Base-by-base conservation (phyloP, 2,797 vertebrate species). In the Parambassis ranga region DNA sequence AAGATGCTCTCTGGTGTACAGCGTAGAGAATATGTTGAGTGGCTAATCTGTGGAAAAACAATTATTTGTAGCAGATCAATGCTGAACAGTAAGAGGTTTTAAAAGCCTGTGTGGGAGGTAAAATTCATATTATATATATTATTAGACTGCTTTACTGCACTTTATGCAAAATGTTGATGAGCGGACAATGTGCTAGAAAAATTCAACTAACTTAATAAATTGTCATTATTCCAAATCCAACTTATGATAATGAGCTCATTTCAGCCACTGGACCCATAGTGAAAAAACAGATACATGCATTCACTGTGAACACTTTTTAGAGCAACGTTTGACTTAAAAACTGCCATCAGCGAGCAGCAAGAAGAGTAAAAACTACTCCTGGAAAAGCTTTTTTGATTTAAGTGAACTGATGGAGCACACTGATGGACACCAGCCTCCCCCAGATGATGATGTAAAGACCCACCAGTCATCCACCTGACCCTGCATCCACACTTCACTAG, bases 1-100 rank as follows among this genome's bases (percentile, higher is more conserved):
- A 31, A 31, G 42, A 31, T 11, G 26, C 39, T 24, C 42, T 55
- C 14, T 27, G 26, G 23, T 39, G 38, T 36, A 50, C 44, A 57
- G 18, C 27, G 22, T 18, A 57, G 38, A 55, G 20, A 59, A 44
- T 23, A 11, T 55, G 38, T 43, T 44, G 24, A 79, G 33, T 56
- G 53, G 51, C 57, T 72, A 56, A 76, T 67, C 58, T 19, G n/a
- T n/a, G 47, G 28, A 27, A 61, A 79, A 73, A 72, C 52, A 50
- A 72, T 60, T 48, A 75, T 74, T 38, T 71, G 59, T 50, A 22
- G 43, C 43, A 18, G 76, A 65, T 47, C n/a, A 52, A 61, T 56
- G 47, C 33, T 71, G 55, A 79, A 71, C 36, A 60, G 33, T 28
- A 24, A 65, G 50, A 43, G 38, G 35, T 69, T 14, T 20, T 32